Conservation (phyloP, 2,797 vertebrate genomes). For the Cossypha heuglini region DNA sequence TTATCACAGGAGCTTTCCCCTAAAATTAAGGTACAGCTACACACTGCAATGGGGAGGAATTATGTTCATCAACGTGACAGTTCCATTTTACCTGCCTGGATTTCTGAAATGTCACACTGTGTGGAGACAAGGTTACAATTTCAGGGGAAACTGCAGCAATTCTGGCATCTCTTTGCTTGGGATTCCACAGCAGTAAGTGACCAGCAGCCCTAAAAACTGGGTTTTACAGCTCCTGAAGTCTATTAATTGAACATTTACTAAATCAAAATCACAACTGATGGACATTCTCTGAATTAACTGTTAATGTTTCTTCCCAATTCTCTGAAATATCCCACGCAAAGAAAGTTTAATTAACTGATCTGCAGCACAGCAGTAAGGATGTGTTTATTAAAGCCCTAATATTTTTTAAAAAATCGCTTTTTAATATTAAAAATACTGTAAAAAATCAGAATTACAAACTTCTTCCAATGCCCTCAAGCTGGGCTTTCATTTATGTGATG, state of each 20-base stretch:
- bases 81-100: background rate
- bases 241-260: background rate
- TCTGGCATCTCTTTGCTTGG: background rate
- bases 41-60: background rate
- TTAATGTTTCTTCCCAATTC: background rate
- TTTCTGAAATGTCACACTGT: background rate
- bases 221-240: background rate
- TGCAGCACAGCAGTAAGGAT: background rate
- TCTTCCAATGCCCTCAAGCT: background rate
- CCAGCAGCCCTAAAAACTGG: background rate
- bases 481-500: background rate
- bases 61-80: background rate
- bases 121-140: background rate
- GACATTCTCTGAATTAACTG: background rate
- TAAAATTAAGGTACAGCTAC: background rate
- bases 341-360: background rate
- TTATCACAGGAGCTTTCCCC: background rate
- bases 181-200: background rate
- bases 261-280: background rate
- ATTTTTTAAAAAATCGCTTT: background rate
- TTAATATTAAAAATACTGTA: background rate
- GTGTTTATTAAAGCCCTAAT: background rate
- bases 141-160: background rate
- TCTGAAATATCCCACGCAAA: background rate
- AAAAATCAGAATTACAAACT: background rate